Base-by-base conservation (phyloP, 2,888 invertebrate genomes). In the Crossocerus cetratus region DNA sequence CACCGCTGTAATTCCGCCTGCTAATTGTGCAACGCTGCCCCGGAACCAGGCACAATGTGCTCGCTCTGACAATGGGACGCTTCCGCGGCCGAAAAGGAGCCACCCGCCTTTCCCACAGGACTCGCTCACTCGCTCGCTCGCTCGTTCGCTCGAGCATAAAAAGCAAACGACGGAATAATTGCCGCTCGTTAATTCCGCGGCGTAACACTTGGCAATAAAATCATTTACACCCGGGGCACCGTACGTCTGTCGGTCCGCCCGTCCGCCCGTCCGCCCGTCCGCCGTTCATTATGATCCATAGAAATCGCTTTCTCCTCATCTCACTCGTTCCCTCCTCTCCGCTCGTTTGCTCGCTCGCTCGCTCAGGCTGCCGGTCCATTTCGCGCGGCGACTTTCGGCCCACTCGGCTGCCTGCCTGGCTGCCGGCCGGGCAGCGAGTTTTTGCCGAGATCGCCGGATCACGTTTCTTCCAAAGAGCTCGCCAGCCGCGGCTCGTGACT, bases 101-200 rank as follows among this genome's bases (percentile, higher is more conserved):
- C 21, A 49, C 49, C 14, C 53, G 53, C 11, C 72, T 74, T 80
- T 82, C 82, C 73, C 81, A 79, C 77, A 75, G 68, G 63, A 79
- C 72, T 77, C 75, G 69, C 42, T 72, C 69, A 68, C 45, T 69
- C 69, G 69, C n/a, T n/a, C n/a, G n/a, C n/a, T n/a, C n/a, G n/a
- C n/a, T n/a, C 75, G 69, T 43, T 72, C 69, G 69, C 45, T 69
- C 69, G 69, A 45, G 79, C 77, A 71, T 79, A 81, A 81, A 81
- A 81, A 73, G 49, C 65, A 45, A 74, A 74, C 67, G 72, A 58
- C 68, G 72, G 70, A 66, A 83, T 81, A 81, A 83, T 83, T 81
- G 69, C 64, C 20, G 63, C 57, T 59, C 83, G 78, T 78, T 78
- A 81, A 78, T 82, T 72, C 63, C 22, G 45, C n/a, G 44, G 32